Base-by-base conservation (phyloP, 2,888 invertebrate species). In the Sabellastarte sp. region DNA sequence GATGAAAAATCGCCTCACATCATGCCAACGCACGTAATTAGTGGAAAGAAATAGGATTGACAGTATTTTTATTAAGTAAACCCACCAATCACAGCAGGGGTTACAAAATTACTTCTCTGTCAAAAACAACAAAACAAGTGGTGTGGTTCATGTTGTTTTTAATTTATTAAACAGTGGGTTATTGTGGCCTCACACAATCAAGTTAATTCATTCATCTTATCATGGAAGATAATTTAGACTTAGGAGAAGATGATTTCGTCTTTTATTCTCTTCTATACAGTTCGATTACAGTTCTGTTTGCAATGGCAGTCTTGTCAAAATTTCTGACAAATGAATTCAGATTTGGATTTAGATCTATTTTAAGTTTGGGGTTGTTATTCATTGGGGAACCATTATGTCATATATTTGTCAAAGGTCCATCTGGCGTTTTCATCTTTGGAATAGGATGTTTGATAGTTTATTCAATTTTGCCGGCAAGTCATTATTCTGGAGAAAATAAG, bases 341-440 rank as follows among this genome's bases (percentile, higher is more conserved):
- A 58, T 79, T 81, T 68, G 81, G 81, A 32, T 77, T 81, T 66
- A 70, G 80, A 60, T 79, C 80, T 29, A 71, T 80, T 59, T 70
- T 81, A 57, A 79, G 78, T 64, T 70, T 81, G 32, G 71, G 74
- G 15, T 74, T 79, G n/a, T 62, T 81, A 52, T 81, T 81, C 68
- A 65, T 80, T 57, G 81, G 81, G 5, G 81, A 81, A 69, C 81
- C 81, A 2, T 66, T 80, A 32, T 81, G 81, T 61, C 80, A 81
- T 63, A 77, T 81, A 62, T 69, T 81, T 53, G 73, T 81, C 29
- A 78, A 77, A 66, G 81, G 80, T n/a, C 78, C 80, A 20, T 67
- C 76, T 30, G 80, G 81, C 51, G 75, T 81, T 20, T 63, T 74
- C 3, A 68, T 77, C 28, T 81, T 81, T 72, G 77, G 79, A 26